These are phyloP conservation scores for Lordiphosa stackelbergi DNA, from an alignment of 1,140 invertebrate species.

Conservation along the genomic window DNA sequence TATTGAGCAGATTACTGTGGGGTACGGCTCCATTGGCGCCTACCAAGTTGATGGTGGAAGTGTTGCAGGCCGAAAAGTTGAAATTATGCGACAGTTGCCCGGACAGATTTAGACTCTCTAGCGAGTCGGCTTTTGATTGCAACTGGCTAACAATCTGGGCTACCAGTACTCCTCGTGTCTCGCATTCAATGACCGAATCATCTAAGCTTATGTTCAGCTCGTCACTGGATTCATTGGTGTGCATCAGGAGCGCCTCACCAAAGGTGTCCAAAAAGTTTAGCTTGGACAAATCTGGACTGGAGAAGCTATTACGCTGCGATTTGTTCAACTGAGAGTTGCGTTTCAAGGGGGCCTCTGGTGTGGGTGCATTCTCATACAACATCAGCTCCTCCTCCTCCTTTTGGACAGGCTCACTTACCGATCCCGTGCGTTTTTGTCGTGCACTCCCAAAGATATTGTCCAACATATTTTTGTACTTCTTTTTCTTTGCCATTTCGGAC, in stretches of 20 bases:
- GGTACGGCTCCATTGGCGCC: slow-evolving; percentile 62
- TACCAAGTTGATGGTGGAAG: slow-evolving; percentile 71
- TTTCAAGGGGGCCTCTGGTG: slow-evolving; percentile 32
- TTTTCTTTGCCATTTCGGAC: slow-evolving; percentile 69
- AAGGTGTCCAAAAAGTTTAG: slow-evolving; percentile 65
- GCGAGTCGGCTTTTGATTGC: slow-evolving; percentile 37
- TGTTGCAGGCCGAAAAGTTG: slow-evolving; percentile 70
- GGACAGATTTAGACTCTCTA: slow-evolving; percentile 68
- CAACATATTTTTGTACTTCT: slow-evolving; percentile 70
- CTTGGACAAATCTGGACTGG: slow-evolving; percentile 71
- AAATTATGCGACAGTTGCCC: slow-evolving; percentile 68
- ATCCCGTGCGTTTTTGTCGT: slow-evolving; percentile 60
- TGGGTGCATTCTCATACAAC: slow-evolving; percentile 54
- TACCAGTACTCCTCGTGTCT: slow-evolving; percentile 24
- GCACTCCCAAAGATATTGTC: slow-evolving; percentile 57
- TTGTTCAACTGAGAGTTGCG: slow-evolving; percentile 29
- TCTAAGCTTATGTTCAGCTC: slow-evolving; percentile 65
- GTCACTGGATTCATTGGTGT: slow-evolving; percentile 31
- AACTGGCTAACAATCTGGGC: slow-evolving; percentile 36
- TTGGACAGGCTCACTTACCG: slow-evolving; percentile 38
- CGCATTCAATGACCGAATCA: slow-evolving; percentile 47
- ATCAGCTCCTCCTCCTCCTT: slow-evolving; percentile 12
- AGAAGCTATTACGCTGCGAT: slow-evolving; percentile 72
- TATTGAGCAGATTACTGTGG: slow-evolving; percentile 19
- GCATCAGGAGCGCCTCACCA: slow-evolving; percentile 32